phyloP scores from a whole-genome alignment of 1,140 invertebrate species.

The Yoshiicerus persimilis region DNA sequence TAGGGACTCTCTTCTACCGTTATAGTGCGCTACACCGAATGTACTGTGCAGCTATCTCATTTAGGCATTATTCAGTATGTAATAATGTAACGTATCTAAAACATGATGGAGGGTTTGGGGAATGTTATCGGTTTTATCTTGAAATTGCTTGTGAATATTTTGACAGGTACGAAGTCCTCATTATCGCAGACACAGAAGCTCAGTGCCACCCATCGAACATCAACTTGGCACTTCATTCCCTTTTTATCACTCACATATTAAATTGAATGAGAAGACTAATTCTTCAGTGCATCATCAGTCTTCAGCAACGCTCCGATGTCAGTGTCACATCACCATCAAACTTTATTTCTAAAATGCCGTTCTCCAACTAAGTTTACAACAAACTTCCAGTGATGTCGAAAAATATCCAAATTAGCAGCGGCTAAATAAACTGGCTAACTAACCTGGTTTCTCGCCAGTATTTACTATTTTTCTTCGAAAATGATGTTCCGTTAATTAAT shows the following conservation, averaged over 20 bases:
- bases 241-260: neutral
- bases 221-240: neutral
- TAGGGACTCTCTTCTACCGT: neutral
- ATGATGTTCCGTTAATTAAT: neutral
- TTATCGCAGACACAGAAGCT: neutral
- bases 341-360: neutral
- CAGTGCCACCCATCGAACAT: neutral
- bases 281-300: neutral
- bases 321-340: neutral
- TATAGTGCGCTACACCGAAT: neutral
- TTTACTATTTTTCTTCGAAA: neutral
- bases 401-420: neutral
- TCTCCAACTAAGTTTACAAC: neutral
- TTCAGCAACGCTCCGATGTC: neutral
- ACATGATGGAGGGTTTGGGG: slow-evolving; percentile 2
- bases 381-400: neutral
- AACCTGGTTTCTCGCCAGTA: neutral
- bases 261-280: neutral
- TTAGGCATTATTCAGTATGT: neutral
- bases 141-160: slow-evolving; percentile 32
- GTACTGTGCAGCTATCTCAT: neutral
- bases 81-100: neutral
- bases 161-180: slow-evolving; percentile 30
- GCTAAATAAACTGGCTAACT: neutral
- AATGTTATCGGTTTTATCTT: slow-evolving; percentile 4